Evolutionary conservation across 1,140 invertebrate genomes (phyloP).

Genomic region (Cotesia chilonis): DNA sequence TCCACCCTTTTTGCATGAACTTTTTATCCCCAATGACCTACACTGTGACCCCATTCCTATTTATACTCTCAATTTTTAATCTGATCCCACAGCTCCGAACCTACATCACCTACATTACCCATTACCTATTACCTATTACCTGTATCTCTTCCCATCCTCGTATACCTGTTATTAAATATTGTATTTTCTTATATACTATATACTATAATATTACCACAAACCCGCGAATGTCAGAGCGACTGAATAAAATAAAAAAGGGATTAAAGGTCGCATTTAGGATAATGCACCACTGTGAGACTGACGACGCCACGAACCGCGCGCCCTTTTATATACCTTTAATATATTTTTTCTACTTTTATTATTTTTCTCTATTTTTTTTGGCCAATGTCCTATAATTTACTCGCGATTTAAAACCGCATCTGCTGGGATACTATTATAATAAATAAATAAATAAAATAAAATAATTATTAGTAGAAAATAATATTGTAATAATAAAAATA

Average conservation of each 20-base stretch:
- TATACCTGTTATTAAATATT: not conserved
- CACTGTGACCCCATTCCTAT: constrained; percentile 30
- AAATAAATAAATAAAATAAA: constrained; percentile 15
- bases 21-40: constrained; percentile 28
- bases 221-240: constrained; percentile 42
- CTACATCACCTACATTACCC: not conserved
- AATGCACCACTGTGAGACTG: constrained; percentile 62
- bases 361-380: constrained; percentile 32
- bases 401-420: constrained; percentile 8
- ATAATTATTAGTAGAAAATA: too few relatives aligned
- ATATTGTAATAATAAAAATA: constrained; percentile 13
- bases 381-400: constrained; percentile 25
- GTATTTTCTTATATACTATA: constrained; percentile 17
- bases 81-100: too few relatives aligned
- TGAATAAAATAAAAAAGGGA: constrained; percentile 49
- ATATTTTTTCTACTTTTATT: constrained; percentile 38
- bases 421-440: constrained; percentile 19
- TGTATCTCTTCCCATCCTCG: not conserved
- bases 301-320: constrained; percentile 55
- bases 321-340: constrained; percentile 49
- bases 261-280: constrained; percentile 61
- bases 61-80: constrained; percentile 33
- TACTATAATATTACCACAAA: constrained; percentile 41
- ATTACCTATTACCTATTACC: not conserved
- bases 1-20: not conserved